Evolutionary conservation across 1,140 invertebrate genomes (phyloP).

Genomic region (Tetranychus urticae): DNA sequence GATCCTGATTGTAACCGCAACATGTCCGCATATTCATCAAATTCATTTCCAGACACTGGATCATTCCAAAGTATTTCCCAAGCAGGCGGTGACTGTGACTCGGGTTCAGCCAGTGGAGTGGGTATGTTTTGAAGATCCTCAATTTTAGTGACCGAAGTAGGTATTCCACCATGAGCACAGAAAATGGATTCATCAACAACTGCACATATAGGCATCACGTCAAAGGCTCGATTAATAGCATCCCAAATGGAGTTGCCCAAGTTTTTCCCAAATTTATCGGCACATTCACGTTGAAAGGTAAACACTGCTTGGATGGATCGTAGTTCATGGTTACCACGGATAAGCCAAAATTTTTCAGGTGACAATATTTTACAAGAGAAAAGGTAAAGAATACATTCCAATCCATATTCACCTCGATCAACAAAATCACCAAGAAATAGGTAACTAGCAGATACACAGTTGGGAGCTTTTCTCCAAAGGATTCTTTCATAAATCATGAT

Average conservation of each 20-base stretch:
- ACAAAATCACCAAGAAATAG: constrained; percentile 41
- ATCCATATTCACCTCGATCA: constrained; percentile 23
- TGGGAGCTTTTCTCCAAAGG: constrained; percentile 31
- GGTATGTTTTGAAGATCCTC: constrained; percentile 32
- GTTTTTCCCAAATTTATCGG: constrained; percentile 35
- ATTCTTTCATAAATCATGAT: constrained; percentile 33
- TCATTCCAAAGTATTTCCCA: constrained; percentile 57
- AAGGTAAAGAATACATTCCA: constrained; percentile 31
- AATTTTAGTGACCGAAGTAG: constrained; percentile 29
- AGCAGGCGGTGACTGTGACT: constrained; percentile 34
- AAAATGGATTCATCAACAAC: constrained; percentile 41
- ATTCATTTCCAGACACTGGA: constrained; percentile 23
- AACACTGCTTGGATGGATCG: constrained; percentile 38
- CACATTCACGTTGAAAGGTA: constrained; percentile 35
- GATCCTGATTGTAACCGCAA: neutral
- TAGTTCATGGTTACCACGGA: constrained; percentile 38
- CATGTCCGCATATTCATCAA: constrained; percentile 4
- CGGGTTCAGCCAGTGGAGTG: constrained; percentile 31
- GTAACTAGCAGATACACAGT: constrained; percentile 29
- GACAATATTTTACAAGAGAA: constrained; percentile 33
- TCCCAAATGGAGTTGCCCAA: constrained; percentile 36
- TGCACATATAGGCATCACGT: constrained; percentile 39
- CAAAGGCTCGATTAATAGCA: constrained; percentile 38
- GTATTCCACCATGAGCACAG: constrained; percentile 46
- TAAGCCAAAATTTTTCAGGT: constrained; percentile 29